Conservation (phyloP, 1,140 invertebrate species). For the Pantala flavescens region DNA sequence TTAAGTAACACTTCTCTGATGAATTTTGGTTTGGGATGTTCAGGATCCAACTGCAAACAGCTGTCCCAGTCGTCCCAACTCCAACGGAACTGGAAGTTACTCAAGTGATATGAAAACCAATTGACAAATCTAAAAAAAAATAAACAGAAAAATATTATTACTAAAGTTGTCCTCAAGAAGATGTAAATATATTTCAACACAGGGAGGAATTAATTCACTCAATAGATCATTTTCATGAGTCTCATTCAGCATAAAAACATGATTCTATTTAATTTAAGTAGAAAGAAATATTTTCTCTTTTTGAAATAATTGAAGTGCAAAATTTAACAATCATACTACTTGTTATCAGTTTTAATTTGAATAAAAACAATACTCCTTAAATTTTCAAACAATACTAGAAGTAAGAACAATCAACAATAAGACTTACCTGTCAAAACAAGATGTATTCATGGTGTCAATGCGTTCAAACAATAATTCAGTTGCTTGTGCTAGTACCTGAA, state of each 20-base stretch:
- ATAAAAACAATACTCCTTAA: too few species aligned
- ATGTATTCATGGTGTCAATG: conserved; percentile 93
- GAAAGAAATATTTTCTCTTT: too few species aligned
- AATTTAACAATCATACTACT: too few species aligned
- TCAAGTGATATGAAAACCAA: conserved; percentile 98
- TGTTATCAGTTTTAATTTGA: too few species aligned
- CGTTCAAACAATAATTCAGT: conserved; percentile 94
- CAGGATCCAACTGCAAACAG: conserved; percentile 69
- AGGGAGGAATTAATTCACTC: background rate
- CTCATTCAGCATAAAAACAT: too few species aligned
- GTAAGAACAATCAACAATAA: background rate
- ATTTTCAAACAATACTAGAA: too few species aligned
- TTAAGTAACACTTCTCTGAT: conserved; percentile 86
- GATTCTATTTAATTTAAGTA: too few species aligned
- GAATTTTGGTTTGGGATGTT: conserved; percentile 93
- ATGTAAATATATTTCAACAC: conserved; percentile 10
- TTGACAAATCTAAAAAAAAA: conserved; percentile 60
- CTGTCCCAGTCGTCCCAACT: conserved; percentile 94
- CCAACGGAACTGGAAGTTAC: conserved; percentile 99
- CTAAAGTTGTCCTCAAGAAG: background rate
- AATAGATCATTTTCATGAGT: too few species aligned
- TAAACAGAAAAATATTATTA: background rate
- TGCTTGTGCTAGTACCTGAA: conserved; percentile 78
- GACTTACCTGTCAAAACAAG: conserved; percentile 80
- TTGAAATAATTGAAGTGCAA: too few species aligned